Percentiles rank a stretch among this genome's conserved stretches.
Conservation (phyloP, 1,140 invertebrate genomes). For the Drosophila suzukii region DNA sequence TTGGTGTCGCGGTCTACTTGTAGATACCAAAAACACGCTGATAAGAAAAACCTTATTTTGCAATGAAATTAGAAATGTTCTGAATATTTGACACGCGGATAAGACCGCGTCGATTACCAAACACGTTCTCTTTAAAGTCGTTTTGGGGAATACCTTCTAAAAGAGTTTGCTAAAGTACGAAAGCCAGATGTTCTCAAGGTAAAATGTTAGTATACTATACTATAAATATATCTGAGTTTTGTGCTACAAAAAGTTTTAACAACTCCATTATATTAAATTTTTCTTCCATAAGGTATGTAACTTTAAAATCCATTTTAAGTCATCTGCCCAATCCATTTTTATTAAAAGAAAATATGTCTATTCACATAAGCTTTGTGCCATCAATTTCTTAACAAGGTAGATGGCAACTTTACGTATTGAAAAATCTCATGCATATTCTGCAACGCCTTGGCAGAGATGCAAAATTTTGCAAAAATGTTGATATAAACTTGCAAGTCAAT, state of each 20-base stretch:
- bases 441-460: background rate
- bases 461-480: background rate
- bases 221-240: too few relatives aligned
- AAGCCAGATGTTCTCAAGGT: background rate
- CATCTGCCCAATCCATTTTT: background rate
- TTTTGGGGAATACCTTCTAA: conserved; percentile 10
- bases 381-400: background rate
- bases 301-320: background rate
- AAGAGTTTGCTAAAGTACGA: background rate
- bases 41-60: conserved; percentile 14
- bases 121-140: background rate
- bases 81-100: conserved; percentile 24
- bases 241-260: too few relatives aligned
- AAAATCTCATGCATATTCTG: background rate
- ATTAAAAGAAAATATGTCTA: background rate
- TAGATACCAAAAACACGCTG: conserved; percentile 24
- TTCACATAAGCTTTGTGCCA: background rate
- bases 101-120: conserved; percentile 7
- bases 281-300: background rate
- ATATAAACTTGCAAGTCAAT: background rate
- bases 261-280: too few relatives aligned
- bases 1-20: background rate
- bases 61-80: conserved; percentile 42
- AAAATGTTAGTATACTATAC: background rate
- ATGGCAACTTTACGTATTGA: background rate